These are phyloP conservation scores for Heteromurus nitidus DNA, from an alignment of 2,888 invertebrate species.

Conservation along the genomic window DNA sequence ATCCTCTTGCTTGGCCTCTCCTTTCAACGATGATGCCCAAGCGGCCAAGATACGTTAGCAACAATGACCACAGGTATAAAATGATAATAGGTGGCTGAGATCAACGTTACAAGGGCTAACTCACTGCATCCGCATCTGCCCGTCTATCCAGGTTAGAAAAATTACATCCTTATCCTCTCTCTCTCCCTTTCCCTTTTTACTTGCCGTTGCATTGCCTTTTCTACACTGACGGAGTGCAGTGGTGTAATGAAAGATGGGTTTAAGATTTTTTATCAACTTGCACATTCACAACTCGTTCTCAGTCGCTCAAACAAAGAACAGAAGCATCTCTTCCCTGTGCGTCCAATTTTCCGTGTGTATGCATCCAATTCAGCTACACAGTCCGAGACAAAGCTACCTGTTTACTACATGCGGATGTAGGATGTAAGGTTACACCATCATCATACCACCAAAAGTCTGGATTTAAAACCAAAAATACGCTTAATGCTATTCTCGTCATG, in stretches of 20 bases:
- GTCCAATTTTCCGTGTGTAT: background rate
- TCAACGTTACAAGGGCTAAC: background rate
- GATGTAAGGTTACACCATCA: background rate
- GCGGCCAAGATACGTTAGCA: constrained; percentile 20
- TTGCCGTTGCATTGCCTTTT: too few relatives aligned
- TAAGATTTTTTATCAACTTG: background rate
- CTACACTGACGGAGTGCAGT: background rate
- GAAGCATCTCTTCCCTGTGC: background rate
- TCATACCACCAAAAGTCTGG: constrained; percentile 11
- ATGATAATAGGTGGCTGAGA: background rate
- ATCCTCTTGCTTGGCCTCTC: constrained; percentile 6
- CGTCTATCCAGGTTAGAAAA: constrained; percentile 12
- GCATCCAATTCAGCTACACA: background rate
- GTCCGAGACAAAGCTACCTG: background rate
- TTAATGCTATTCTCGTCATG: constrained; percentile 29
- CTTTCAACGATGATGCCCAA: constrained; percentile 8
- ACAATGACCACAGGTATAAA: constrained; percentile 17
- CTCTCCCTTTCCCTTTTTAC: constrained; percentile 10
- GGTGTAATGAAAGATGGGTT: background rate
- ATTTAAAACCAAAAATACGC: constrained; percentile 26
- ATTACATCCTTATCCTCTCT: background rate
- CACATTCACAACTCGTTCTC: background rate
- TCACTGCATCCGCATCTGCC: constrained; percentile 33
- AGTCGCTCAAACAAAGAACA: background rate
- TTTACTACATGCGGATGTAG: constrained; percentile 5